A percentile compares a stretch with the other conserved stretches of the same genome.
phyloP scores from a whole-genome alignment of 2,797 vertebrate species.

The Chiropotes sagulatus region DNA sequence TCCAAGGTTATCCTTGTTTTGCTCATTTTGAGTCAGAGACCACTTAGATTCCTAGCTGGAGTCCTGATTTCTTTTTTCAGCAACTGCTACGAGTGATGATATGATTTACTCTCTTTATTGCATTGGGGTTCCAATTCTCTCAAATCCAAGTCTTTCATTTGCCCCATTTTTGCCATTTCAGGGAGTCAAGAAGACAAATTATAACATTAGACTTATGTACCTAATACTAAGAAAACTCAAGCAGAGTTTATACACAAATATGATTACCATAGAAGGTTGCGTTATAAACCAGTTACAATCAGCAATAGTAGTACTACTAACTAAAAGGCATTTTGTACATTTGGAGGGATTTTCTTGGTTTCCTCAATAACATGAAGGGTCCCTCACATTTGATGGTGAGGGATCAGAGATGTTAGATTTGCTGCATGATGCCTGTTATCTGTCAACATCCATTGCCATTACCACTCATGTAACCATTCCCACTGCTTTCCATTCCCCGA shows the following conservation, averaged over 20 bases:
- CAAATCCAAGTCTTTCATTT: not conserved
- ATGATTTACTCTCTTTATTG: not conserved
- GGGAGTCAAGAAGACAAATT: not conserved
- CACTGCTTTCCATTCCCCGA: accelerated
- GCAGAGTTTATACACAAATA: not conserved
- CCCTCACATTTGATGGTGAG: not conserved
- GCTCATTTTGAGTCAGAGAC: not conserved
- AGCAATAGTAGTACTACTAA: not conserved
- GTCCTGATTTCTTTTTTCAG: not conserved
- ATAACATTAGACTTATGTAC: not conserved
- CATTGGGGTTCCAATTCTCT: not conserved
- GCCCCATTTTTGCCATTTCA: not conserved
- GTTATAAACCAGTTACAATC: not conserved
- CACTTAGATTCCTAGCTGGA: not conserved
- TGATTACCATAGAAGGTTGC: not conserved
- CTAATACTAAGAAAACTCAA: not conserved
- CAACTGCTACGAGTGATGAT: not conserved
- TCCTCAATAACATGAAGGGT: not conserved
- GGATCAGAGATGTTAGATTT: not conserved
- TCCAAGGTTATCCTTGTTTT: conserved; percentile 6
- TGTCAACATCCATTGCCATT: not conserved
- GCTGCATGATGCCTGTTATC: accelerated
- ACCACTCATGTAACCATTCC: not conserved
- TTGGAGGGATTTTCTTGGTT: not conserved
- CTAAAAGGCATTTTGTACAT: not conserved